Evolutionary conservation across 2,888 invertebrate genomes (phyloP), one percentile per base, ranked within the genome.

Genomic region (Rambutsinella grinnellia): DNA sequence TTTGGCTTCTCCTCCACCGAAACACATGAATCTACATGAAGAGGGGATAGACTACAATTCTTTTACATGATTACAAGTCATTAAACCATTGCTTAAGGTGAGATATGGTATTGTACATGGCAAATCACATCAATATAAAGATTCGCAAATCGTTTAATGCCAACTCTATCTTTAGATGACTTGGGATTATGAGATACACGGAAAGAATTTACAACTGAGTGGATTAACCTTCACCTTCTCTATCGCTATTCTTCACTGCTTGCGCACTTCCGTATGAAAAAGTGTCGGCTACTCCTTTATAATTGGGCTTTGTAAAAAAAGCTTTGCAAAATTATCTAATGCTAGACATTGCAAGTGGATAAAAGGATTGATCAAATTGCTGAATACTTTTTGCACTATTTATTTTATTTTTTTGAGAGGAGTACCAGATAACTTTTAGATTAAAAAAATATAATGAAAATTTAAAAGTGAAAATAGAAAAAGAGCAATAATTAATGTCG

Each of bases 201-300:
- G 1, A 13, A 57, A 19, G 27, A 36, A 57, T 27, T 57, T 13
- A 57, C 28, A 57, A 57, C 17, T 2, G 17, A 28, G 57, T 17
- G 36, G 17, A 36, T n/a, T 27, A 36, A 27, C 60, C 60, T 60
- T 60, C 27, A 60, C 60, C 60, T 60, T 60, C 60, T 46, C 46
- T 46, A 44, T 60, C 46, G 19, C 24, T 6, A 36, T 36, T 36
- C 36, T 36, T 36, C 36, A 5, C 36, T 8, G 36, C n/a, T 36
- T 36, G 36, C 5, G 13, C 36, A 36, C 36, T 36, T 36, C 36
- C 36, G 5, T 5, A 36, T 36, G 36, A 13, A 13, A 36, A 36
- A 36, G n/a, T 36, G 13, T 36, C 36, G 36, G n/a, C n/a, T n/a
- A n/a, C n/a, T n/a, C n/a, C n/a, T n/a, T n/a, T n/a, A n/a, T n/a